Evolutionary conservation across 2,888 invertebrate genomes (phyloP), one percentile per base, ranked within the genome.

Genomic region (Andricus curvator): DNA sequence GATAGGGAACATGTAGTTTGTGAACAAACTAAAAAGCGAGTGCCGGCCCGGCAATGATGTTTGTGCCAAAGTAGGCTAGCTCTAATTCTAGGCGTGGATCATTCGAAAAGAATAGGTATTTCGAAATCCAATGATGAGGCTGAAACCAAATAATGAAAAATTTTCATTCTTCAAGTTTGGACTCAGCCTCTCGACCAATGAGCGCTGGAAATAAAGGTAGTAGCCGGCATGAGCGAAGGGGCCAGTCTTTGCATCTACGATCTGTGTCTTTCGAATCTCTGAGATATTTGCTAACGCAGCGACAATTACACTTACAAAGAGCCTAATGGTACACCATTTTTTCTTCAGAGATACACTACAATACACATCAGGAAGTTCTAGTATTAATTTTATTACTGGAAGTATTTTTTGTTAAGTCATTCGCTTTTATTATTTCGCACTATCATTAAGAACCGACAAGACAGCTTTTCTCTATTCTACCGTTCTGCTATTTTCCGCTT

Each of bases 181-280:
- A 64, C 20, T 29, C 62, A 65, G 79, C 48, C 56, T 78, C 60
- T 65, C 60, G 68, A 80, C 70, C 51, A 76, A 51, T 79, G 78
- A 82, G 78, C 78, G 83, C 77, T 81, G 48, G 77, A 70, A 51
- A 51, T 82, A 82, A 83, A 85, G 84, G 84, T 88, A 89, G 85
- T 89, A 89, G 91, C 92, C 92, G 92, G 92, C 92, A 92, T 89
- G 88, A 92, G 92, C 92, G 89, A 92, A 89, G 92, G 92, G 92
- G 92, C 92, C 92, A 92, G 92, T 92, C 90, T 91, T 92, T 92
- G 88, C 89, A 90, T 89, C 88, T 88, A 90, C 88, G 89, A 91
- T 91, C 91, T 91, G 88, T 88, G 88, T 92, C 88, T 92, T 91
- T 91, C 89, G 90, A 91, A 91, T 91, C 91, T 91, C 74, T 74